These are phyloP conservation scores for Trimorus sp. DNA, from an alignment of 2,888 invertebrate genomes.

Conservation along the genomic window DNA sequence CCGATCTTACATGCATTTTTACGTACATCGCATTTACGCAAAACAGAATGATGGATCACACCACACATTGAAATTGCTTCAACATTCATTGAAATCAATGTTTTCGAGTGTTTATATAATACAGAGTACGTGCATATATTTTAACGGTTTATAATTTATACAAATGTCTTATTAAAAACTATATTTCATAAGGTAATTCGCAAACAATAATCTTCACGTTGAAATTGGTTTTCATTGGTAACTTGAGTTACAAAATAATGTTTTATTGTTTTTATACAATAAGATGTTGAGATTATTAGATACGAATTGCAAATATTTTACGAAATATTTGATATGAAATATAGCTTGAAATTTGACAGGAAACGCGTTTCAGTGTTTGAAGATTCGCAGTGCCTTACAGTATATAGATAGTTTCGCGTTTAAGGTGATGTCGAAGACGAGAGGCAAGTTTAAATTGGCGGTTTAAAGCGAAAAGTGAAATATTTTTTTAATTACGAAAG, in stretches of 20 bases:
- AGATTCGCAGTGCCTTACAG: slow-evolving; percentile 22
- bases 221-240: no score
- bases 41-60: slow-evolving; percentile 14
- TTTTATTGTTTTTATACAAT: no score
- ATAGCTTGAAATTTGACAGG: slow-evolving; percentile 7
- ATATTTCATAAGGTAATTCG: neutral
- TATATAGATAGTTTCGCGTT: slow-evolving; percentile 18
- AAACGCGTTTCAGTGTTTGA: slow-evolving; percentile 10
- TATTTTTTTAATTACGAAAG: no score
- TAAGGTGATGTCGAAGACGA: no score
- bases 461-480: no score
- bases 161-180: slow-evolving; percentile 12
- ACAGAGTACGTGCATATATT: neutral
- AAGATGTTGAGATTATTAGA: no score
- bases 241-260: no score
- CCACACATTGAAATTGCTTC: neutral
- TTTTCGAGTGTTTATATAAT: slow-evolving; percentile 1
- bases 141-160: slow-evolving; percentile 18
- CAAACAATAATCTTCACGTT: neutral
- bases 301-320: no score
- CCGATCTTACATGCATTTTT: slow-evolving; percentile 25
- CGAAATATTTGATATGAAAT: neutral
- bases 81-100: slow-evolving; percentile 13
- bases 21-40: slow-evolving; percentile 14
- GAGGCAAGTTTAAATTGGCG: no score